Percentiles rank a stretch among this genome's conserved stretches.
phyloP scores from a whole-genome alignment of 2,113 vertebrate genomes.

The Phasianus colchicus region DNA sequence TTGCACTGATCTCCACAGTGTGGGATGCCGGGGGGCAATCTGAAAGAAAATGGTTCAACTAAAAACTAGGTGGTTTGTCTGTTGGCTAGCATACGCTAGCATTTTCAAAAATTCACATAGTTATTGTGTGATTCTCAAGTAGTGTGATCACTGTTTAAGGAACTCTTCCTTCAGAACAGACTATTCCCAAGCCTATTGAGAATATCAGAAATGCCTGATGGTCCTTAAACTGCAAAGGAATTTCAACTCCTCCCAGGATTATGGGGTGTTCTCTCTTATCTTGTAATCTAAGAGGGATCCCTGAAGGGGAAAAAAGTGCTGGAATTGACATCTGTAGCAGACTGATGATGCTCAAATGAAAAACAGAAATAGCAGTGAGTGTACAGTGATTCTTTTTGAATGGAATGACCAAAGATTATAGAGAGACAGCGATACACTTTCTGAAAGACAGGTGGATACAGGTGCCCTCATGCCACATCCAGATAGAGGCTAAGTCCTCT shows the following conservation, averaged over 20 bases:
- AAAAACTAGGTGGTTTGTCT: neutral
- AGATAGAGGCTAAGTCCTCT: neutral
- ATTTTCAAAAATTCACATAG: neutral
- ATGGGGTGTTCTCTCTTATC: neutral
- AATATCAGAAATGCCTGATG: neutral
- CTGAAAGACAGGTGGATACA: neutral
- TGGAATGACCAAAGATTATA: neutral
- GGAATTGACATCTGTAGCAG: neutral
- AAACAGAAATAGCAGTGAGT: neutral
- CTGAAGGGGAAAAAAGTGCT: neutral
- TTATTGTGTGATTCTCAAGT: neutral
- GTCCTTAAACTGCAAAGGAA: neutral
- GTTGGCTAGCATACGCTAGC: rapidly evolving
- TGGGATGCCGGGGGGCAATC: too few species aligned
- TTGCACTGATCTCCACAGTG: neutral
- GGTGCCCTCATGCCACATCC: neutral
- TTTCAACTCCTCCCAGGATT: neutral
- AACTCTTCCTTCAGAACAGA: neutral
- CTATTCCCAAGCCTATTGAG: neutral
- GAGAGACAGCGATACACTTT: rapidly evolving
- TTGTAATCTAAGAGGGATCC: neutral
- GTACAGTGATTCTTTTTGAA: neutral
- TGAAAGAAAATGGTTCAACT: neutral
- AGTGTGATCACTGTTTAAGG: neutral
- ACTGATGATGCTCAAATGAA: neutral